Base-by-base conservation (phyloP, 2,888 invertebrate genomes). In the Aleiodes testaceus region DNA sequence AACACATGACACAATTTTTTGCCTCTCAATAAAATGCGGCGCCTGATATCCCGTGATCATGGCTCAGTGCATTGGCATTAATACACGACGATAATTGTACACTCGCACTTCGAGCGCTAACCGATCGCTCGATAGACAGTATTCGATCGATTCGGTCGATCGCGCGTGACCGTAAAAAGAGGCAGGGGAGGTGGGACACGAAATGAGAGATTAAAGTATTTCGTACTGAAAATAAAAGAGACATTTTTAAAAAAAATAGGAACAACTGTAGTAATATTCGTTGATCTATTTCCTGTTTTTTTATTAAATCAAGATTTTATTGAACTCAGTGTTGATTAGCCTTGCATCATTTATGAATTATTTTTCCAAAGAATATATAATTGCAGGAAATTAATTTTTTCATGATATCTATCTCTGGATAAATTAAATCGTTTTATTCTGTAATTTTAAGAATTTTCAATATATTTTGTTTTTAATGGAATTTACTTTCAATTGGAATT, bases 1-100 rank as follows among this genome's bases (percentile, higher is more conserved):
- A 47, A 47, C 18, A 20, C 22, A 20, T 63, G 44, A 47, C 63
- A 26, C 45, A 63, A 22, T 22, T 63, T 47, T 47, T 63, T 12
- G 45, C n/a, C n/a, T 45, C n/a, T 45, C 18, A 22, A n/a, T 49
- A 42, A 36, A 66, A 44, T 49, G 14, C 49, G 52, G 66, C 64
- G 72, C 59, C 53, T 14, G 42, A 36, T 59, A 14, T n/a, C 36
- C 36, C 36, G 6, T 36, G 42, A 59, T 36, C 59, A 59, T 18
- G 59, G 11, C 59, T 59, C 16, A 18, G n/a, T 59, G 69, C 36
- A 36, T 36, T 63, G 69, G 72, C 69, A 77, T 78, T 78, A 78
- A 80, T 79, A 78, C 72, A 73, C 73, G 73, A 75, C 73, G 78
- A 79, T 82, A 82, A 82, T 82, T 82, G 81, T 79, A 79, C 77